Percentiles rank a stretch among this genome's conserved stretches.
Evolutionary conservation across 2,797 vertebrate genomes (phyloP).

Genomic region (Cetoscarus ocellatus): DNA sequence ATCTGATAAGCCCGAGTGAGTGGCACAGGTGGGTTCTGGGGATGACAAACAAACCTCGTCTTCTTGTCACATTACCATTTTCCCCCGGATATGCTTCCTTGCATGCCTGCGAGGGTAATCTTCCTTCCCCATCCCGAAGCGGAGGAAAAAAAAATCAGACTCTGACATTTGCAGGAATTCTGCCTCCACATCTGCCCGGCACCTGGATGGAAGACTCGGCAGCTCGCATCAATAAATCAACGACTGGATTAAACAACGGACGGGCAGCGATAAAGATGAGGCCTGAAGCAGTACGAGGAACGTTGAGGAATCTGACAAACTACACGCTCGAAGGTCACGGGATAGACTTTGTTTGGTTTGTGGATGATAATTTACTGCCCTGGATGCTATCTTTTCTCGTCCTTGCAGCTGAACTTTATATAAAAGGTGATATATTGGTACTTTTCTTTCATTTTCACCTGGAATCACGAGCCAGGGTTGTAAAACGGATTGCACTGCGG

Average conservation of each 20-base stretch:
- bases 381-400: slow-evolving; percentile 21
- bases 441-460: slow-evolving; percentile 11
- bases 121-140: slow-evolving; percentile 22
- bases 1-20: slow-evolving; percentile 55
- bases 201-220: slow-evolving; percentile 62
- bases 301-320: slow-evolving; percentile 52
- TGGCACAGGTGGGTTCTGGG: slow-evolving; percentile 67
- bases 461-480: slow-evolving; percentile 10
- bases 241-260: slow-evolving; percentile 60
- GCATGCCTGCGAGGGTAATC: slow-evolving; percentile 40
- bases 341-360: slow-evolving; percentile 33
- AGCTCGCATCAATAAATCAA: slow-evolving; percentile 72
- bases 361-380: slow-evolving; percentile 44
- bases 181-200: slow-evolving; percentile 73
- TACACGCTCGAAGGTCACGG: slow-evolving; percentile 35
- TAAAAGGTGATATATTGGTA: slow-evolving; percentile 1
- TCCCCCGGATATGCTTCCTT: slow-evolving; percentile 33
- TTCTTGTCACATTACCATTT: slow-evolving; percentile 69
- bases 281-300: slow-evolving; percentile 54
- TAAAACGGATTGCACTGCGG: slow-evolving; percentile 23
- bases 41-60: slow-evolving; percentile 57
- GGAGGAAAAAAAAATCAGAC: slow-evolving; percentile 41
- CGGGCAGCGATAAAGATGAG: slow-evolving; percentile 62
- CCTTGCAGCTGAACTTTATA: slow-evolving; percentile 26
- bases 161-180: slow-evolving; percentile 65